These are phyloP conservation scores for Erethizon dorsatum DNA, from an alignment of 2,797 vertebrate species.

Conservation along the genomic window DNA sequence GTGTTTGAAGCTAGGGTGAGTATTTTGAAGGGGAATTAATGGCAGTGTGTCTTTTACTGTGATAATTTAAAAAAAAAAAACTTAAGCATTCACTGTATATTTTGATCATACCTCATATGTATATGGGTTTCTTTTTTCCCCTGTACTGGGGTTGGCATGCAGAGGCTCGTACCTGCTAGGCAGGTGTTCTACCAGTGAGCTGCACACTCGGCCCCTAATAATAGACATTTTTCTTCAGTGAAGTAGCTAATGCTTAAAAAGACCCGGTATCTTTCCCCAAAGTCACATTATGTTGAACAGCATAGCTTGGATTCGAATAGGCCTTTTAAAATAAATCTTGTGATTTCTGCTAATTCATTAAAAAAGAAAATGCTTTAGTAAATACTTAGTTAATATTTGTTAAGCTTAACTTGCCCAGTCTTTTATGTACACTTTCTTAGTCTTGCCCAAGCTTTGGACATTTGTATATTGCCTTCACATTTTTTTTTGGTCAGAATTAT, in stretches of 20 bases:
- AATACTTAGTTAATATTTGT: slow-evolving; percentile 34
- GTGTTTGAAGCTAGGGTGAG: not conserved
- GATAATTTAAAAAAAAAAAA: not conserved
- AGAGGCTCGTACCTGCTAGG: not conserved
- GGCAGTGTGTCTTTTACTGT: not conserved
- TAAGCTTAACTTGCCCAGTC: not conserved
- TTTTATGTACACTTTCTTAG: not conserved
- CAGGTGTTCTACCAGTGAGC: not conserved
- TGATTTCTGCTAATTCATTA: slow-evolving; percentile 21
- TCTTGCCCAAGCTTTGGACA: not conserved
- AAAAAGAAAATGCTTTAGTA: not conserved
- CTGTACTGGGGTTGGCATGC: not conserved
- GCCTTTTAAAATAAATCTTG: slow-evolving; percentile 42
- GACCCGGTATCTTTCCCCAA: not conserved
- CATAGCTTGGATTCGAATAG: slow-evolving; percentile 11
- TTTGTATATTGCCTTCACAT: slow-evolving; percentile 10
- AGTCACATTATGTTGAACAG: not conserved
- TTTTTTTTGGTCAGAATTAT: slow-evolving; percentile 53
- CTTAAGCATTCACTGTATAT: not conserved
- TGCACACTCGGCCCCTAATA: not conserved
- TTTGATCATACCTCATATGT: not conserved
- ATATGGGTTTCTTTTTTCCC: not conserved
- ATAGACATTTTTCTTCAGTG: not conserved
- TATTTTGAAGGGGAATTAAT: not conserved
- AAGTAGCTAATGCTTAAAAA: not conserved